phyloP scores from a whole-genome alignment of 2,113 vertebrate genomes.

The Todiramphus saurophagus region DNA sequence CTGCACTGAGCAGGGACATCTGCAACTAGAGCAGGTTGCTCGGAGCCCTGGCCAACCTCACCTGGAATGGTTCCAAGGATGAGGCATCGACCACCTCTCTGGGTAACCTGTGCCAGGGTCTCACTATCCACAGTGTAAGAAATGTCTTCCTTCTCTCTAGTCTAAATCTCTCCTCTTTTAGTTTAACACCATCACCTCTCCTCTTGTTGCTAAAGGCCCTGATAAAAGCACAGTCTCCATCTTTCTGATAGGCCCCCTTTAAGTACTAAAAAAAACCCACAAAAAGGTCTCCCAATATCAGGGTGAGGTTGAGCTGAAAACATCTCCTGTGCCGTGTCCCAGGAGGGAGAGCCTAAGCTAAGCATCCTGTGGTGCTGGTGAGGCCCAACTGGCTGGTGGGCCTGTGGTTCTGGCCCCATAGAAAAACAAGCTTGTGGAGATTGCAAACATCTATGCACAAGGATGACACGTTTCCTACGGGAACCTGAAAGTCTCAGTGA shows the following conservation, averaged over 20 bases:
- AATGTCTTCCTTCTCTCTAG: background rate
- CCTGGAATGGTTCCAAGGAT: background rate
- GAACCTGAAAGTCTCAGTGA: background rate
- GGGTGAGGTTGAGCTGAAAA: background rate
- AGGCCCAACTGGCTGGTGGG: no score
- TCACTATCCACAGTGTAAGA: background rate
- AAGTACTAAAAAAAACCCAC: background rate
- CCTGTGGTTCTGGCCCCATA: fast-evolving
- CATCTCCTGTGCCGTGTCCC: fast-evolving
- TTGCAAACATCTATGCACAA: fast-evolving
- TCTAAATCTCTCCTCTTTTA: background rate
- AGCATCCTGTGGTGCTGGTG: background rate
- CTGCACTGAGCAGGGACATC: background rate
- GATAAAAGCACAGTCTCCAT: background rate
- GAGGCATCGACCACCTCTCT: background rate
- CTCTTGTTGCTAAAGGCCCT: background rate
- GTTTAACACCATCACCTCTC: background rate
- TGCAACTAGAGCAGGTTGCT: background rate
- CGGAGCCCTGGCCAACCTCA: background rate
- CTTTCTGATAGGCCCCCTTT: background rate
- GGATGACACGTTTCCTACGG: background rate
- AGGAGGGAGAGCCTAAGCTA: background rate
- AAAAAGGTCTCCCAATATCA: background rate
- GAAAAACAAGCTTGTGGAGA: background rate
- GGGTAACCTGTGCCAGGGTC: background rate